Conservation (phyloP, 2,797 vertebrate genomes). For the Lagodon rhomboides region DNA sequence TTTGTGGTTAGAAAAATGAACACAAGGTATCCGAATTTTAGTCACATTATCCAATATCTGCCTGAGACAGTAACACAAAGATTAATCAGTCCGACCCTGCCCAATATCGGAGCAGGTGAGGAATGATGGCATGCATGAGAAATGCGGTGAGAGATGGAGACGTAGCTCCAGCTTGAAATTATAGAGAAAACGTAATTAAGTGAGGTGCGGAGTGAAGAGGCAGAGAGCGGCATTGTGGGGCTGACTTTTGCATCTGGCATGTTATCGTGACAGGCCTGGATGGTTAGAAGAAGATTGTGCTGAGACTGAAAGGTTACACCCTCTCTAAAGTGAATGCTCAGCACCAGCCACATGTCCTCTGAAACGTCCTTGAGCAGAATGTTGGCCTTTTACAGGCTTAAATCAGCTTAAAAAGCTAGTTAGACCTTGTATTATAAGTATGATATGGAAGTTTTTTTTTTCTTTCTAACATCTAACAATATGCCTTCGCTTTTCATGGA, state of each 20-base stretch:
- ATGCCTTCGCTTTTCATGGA: background rate
- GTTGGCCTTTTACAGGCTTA: slow-evolving; percentile 21
- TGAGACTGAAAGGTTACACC: slow-evolving; percentile 51
- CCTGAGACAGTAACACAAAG: background rate
- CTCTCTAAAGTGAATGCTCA: slow-evolving; percentile 18
- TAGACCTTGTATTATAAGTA: too few relatives aligned
- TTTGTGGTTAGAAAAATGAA: background rate
- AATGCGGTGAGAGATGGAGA: slow-evolving; percentile 53
- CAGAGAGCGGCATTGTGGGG: slow-evolving; percentile 27
- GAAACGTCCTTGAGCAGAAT: slow-evolving; percentile 42
- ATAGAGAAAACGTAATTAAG: slow-evolving; percentile 60
- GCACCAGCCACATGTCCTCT: background rate
- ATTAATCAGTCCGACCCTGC: background rate
- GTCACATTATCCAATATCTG: background rate
- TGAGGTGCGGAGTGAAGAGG: slow-evolving; percentile 74
- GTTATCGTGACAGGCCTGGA: slow-evolving; percentile 9
- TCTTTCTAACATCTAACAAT: background rate
- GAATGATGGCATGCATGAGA: slow-evolving; percentile 38
- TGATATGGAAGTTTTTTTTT: too few relatives aligned
- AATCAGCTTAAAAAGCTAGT: too few relatives aligned
- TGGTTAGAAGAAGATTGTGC: slow-evolving; percentile 9
- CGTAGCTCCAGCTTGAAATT: slow-evolving; percentile 34
- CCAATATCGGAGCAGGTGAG: slow-evolving; percentile 10
- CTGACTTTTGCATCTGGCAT: slow-evolving; percentile 45
- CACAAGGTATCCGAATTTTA: background rate